Conservation (phyloP, 2,797 vertebrate genomes). For the Pantherophis vulpinus region DNA sequence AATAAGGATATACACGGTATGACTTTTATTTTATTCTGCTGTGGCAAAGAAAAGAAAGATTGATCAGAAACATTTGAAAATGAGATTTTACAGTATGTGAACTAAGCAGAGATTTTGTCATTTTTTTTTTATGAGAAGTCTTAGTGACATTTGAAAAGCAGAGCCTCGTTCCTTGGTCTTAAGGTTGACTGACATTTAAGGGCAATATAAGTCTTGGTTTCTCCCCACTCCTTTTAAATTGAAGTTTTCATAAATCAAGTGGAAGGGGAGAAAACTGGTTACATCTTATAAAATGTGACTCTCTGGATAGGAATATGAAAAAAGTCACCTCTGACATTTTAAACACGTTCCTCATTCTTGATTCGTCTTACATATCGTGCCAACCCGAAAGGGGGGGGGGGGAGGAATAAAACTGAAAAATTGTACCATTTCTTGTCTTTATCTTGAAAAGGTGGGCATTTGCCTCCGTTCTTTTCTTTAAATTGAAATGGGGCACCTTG, state of each 20-base stretch:
- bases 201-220: slow-evolving; percentile 59
- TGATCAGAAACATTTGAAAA: slow-evolving; percentile 76
- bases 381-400: neutral
- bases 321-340: slow-evolving; percentile 73
- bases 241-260: slow-evolving; percentile 70
- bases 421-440: slow-evolving; percentile 54
- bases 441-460: slow-evolving; percentile 48
- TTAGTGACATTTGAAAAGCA: slow-evolving; percentile 79
- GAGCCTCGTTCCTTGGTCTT: slow-evolving; percentile 64
- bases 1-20: slow-evolving; percentile 38
- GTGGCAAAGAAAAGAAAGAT: slow-evolving; percentile 52
- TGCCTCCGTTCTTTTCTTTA: slow-evolving; percentile 31
- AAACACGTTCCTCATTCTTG: slow-evolving; percentile 63
- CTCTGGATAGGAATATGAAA: slow-evolving; percentile 68
- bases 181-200: slow-evolving; percentile 76
- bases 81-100: slow-evolving; percentile 72
- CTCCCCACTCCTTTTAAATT: slow-evolving; percentile 64
- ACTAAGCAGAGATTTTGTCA: slow-evolving; percentile 64
- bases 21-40: slow-evolving; percentile 65
- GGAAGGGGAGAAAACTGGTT: slow-evolving; percentile 63
- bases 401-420: slow-evolving; percentile 33
- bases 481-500: slow-evolving; percentile 47
- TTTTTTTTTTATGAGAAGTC: slow-evolving; percentile 72
- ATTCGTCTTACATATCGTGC: slow-evolving; percentile 40
- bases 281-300: slow-evolving; percentile 67